phyloP scores from a whole-genome alignment of 2,113 vertebrate genomes.

The Silurus glanis region DNA sequence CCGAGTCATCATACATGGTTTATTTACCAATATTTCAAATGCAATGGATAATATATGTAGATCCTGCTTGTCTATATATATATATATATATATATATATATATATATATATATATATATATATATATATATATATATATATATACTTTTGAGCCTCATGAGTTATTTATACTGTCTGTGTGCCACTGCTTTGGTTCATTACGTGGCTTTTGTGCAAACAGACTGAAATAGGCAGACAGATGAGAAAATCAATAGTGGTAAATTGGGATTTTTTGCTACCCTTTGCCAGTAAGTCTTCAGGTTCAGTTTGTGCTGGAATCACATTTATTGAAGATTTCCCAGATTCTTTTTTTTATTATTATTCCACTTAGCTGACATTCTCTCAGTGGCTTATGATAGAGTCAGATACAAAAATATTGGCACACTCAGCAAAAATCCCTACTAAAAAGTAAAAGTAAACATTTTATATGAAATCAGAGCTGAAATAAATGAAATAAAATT shows the following conservation, averaged over 20 bases:
- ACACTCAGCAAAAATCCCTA: background rate
- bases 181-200: background rate
- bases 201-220: no score
- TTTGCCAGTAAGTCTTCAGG: background rate
- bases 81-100: no score
- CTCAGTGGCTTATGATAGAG: background rate
- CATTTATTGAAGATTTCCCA: background rate
- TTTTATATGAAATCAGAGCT: background rate
- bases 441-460: background rate
- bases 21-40: background rate
- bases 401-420: conserved; percentile 2
- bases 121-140: background rate
- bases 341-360: no score
- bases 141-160: background rate
- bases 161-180: background rate
- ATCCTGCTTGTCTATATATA: background rate
- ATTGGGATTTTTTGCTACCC: background rate
- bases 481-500: background rate
- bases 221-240: background rate
- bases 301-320: background rate
- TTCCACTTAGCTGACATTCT: background rate
- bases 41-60: background rate
- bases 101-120: background rate
- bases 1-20: conserved; percentile 18
- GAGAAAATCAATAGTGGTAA: background rate